Conservation (phyloP, 2,797 vertebrate species). For the Arrhamphus sclerolepis region DNA sequence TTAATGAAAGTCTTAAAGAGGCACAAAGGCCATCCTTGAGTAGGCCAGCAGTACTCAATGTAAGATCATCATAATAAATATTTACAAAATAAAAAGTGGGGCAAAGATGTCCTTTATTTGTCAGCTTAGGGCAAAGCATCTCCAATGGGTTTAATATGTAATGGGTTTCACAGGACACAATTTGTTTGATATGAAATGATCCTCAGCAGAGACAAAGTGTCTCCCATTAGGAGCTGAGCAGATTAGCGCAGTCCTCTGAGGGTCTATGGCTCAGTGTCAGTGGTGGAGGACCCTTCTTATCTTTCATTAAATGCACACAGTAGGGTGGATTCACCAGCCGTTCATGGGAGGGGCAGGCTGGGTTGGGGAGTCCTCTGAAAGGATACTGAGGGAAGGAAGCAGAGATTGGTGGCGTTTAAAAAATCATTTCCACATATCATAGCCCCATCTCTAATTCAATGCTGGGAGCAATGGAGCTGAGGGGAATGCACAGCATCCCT, state of each 20-base stretch:
- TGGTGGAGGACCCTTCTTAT: conserved; percentile 99
- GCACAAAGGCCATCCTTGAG: conserved; percentile 47
- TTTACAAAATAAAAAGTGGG: conserved; percentile 72
- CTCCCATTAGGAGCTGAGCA: conserved; percentile 99
- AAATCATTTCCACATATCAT: conserved; percentile 99
- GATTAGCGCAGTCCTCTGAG: conserved; percentile 91
- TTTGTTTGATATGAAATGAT: conserved; percentile 99
- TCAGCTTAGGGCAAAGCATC: conserved; percentile 79
- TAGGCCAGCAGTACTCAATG: conserved; percentile 31
- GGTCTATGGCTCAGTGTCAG: conserved; percentile 91
- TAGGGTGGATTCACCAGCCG: conserved; percentile 81
- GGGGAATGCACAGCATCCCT: conserved; percentile 85
- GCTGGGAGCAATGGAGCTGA: conserved; percentile 90
- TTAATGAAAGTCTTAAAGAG: conserved; percentile 43
- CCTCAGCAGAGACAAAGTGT: conserved; percentile 93
- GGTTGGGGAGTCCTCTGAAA: conserved; percentile 12
- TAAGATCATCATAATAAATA: conserved; percentile 62
- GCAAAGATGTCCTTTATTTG: conserved; percentile 78
- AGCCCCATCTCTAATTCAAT: conserved; percentile 93
- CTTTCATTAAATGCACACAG: conserved; percentile 99
- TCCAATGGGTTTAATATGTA: conserved; percentile 78
- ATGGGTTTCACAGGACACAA: conserved; percentile 80
- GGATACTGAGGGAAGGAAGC: conserved; percentile 53
- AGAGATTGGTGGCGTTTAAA: conserved; percentile 96
- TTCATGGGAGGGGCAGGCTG: conserved; percentile 23